These are phyloP conservation scores for Florisuga fusca DNA, from an alignment of 2,797 vertebrate species.

Conservation along the genomic window DNA sequence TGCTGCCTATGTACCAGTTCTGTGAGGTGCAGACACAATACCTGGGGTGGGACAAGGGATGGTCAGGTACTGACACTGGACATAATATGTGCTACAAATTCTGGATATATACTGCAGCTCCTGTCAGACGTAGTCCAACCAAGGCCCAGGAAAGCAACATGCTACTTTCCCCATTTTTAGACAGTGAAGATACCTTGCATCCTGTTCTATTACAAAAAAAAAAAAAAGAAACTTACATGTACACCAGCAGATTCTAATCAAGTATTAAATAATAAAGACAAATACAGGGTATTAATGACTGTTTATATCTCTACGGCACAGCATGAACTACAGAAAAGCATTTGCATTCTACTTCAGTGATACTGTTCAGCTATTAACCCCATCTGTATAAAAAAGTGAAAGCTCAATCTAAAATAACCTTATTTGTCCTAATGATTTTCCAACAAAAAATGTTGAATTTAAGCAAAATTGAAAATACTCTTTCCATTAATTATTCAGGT, in stretches of 20 bases:
- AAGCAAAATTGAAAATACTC: background rate
- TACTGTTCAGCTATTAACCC: background rate
- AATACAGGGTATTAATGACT: background rate
- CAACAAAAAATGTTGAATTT: background rate
- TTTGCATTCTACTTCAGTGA: background rate
- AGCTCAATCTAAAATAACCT: background rate
- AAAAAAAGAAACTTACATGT: background rate
- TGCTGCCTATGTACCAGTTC: background rate
- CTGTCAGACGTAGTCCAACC: background rate
- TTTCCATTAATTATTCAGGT: background rate
- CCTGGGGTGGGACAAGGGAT: background rate
- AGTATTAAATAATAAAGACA: background rate
- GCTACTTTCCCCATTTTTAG: background rate
- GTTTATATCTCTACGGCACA: background rate
- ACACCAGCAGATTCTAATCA: background rate
- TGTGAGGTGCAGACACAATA: background rate
- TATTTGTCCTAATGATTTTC: background rate
- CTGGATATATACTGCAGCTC: background rate
- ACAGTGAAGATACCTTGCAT: background rate
- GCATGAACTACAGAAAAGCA: background rate
- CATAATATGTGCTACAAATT: background rate
- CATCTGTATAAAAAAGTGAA: background rate
- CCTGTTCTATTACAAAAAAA: too few relatives aligned
- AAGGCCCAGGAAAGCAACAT: background rate
- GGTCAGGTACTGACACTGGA: background rate